Base-by-base conservation (phyloP, 92 coral and sea anemone species). In the Pocillopora meandrina region DNA sequence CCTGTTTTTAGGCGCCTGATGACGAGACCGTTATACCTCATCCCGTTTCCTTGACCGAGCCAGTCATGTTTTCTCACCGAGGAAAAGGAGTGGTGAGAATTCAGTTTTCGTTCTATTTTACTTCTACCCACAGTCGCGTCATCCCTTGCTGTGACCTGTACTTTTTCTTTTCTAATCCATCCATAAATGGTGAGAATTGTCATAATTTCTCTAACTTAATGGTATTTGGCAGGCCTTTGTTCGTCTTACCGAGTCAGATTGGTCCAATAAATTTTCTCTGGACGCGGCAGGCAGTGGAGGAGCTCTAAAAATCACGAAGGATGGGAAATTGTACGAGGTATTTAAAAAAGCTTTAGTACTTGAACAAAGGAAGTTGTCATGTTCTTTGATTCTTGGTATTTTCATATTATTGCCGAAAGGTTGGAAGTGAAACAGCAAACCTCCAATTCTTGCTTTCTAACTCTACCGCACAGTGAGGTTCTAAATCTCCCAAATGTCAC, bases 201-300 rank as follows among this genome's bases (percentile, higher is more conserved):
- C 33, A 65, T 11, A n/a, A 65, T 34, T 55, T 23, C 64, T n/a
- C 68, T 33, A 3, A 35, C 11, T 83, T 2, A 19, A 35, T 52
- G 0, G 7, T 42, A 42, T 58, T 3, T 59, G 67, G 52, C 69
- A 96, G 99, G 93, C 98, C 36, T 87, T 84, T 56, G 92, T 95
- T 58, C 91, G 95, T 26, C 56, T 95, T 18, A 79, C 89, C 10
- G 89, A 86, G 1, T 93, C 96, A 49, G 95, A 92, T 2, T 96
- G 98, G 98, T 96, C 97, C 13, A 78, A 81, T 81, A 94, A 92
- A 87, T 96, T 96, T 68, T 96, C 99, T 78, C 87, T 96, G 35
- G 99, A 96, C 71, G 92, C 97, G 6, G 99, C 91, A 11, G 99
- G 99, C 69, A 96, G 99, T 36, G 98, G 98, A 2, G 99, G 99